Conservation (phyloP, 53 echinoderm and acorn worm species). For the Antedon mediterranea region DNA sequence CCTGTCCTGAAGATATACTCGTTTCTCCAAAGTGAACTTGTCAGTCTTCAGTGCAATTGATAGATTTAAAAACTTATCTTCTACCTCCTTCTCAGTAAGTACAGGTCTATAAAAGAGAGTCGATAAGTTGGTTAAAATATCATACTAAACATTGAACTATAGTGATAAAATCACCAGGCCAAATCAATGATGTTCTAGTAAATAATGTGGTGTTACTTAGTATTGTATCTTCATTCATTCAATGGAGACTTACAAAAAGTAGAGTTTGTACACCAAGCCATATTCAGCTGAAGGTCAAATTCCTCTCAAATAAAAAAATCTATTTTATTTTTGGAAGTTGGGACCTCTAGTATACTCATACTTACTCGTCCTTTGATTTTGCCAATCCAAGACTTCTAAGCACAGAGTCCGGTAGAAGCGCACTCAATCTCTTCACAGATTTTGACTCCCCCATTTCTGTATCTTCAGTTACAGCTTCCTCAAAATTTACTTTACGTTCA, state of each 20-base stretch:
- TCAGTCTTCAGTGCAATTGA: conserved; percentile 79
- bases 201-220: too few relatives aligned
- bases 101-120: neutral
- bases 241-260: too few relatives aligned
- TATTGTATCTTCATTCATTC: too few relatives aligned
- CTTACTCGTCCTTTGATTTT: neutral
- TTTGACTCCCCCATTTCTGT: neutral
- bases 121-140: too few relatives aligned
- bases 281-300: too few relatives aligned
- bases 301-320: too few relatives aligned
- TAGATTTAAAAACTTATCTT: conserved; percentile 62
- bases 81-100: conserved; percentile 74
- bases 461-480: neutral
- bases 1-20: conserved; percentile 43
- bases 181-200: too few relatives aligned
- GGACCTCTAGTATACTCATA: too few relatives aligned
- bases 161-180: too few relatives aligned
- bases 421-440: neutral
- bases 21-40: conserved; percentile 52
- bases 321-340: too few relatives aligned
- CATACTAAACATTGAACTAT: too few relatives aligned
- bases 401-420: neutral
- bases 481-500: neutral
- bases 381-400: neutral
- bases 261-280: too few relatives aligned